Conservation (phyloP, 1,140 invertebrate genomes). For the Galleria mellonella region DNA sequence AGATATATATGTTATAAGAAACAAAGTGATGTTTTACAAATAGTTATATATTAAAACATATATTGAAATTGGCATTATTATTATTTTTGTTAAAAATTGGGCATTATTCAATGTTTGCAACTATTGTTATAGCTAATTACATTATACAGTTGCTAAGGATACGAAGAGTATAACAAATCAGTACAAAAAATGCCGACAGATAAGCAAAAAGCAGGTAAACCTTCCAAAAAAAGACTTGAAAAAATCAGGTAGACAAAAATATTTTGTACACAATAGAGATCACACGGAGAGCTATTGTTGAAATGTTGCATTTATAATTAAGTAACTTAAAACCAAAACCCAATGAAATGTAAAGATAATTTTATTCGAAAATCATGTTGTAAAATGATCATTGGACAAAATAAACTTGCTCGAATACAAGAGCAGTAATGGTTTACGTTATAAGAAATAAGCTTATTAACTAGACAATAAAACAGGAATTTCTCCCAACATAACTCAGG, state of each 20-base stretch:
- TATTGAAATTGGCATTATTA: no score
- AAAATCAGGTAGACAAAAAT: constrained; percentile 26
- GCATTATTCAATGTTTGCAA: no score
- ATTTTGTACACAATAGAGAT: constrained; percentile 3
- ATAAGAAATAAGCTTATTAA: constrained; percentile 3
- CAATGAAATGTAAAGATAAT: not conserved
- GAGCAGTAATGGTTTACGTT: not conserved
- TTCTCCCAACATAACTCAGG: constrained; percentile 13
- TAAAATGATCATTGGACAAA: no score
- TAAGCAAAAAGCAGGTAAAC: no score
- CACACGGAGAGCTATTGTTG: constrained; percentile 9
- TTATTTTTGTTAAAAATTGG: no score
- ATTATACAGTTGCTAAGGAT: not conserved
- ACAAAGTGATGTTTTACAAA: no score
- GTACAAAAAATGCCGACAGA: not conserved
- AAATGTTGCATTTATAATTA: not conserved
- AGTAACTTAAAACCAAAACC: not conserved
- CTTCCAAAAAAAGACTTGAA: constrained; percentile 8
- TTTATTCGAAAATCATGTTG: no score
- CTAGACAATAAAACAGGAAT: constrained; percentile 14
- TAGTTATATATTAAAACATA: no score
- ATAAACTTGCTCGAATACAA: no score
- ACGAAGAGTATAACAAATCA: not conserved
- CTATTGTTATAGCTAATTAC: no score
- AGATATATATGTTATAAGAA: no score